These are phyloP conservation scores for Acanthococcus lagerstroemiae DNA, from an alignment of 2,888 invertebrate species.

Conservation along the genomic window DNA sequence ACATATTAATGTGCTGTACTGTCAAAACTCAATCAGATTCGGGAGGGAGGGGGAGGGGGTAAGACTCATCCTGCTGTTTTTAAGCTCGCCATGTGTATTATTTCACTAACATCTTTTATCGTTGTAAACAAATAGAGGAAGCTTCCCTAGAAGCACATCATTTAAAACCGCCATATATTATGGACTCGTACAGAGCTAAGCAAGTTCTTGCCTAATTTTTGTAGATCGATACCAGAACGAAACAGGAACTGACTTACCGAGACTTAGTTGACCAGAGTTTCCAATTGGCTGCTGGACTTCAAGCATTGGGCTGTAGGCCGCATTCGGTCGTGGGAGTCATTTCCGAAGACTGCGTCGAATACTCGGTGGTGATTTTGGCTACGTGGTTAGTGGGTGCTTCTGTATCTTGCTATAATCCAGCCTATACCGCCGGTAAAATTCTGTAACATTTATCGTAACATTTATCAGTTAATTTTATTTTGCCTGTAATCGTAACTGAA, in stretches of 20 bases:
- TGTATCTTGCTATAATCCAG: conserved; percentile 62
- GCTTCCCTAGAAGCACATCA: too few relatives aligned
- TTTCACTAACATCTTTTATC: too few relatives aligned
- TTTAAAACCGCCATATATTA: too few relatives aligned
- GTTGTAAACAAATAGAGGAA: too few relatives aligned
- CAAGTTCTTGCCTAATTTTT: conserved; percentile 29
- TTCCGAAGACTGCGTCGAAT: conserved; percentile 67
- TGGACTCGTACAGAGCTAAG: not conserved
- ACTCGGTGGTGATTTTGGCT: conserved; percentile 54
- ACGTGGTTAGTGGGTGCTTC: conserved; percentile 56
- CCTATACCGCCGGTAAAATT: conserved; percentile 52
- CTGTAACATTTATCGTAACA: too few relatives aligned
- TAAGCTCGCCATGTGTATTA: too few relatives aligned
- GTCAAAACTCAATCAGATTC: too few relatives aligned
- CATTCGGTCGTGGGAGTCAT: conserved; percentile 38
- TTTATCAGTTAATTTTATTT: too few relatives aligned
- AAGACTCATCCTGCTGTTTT: too few relatives aligned
- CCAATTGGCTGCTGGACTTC: not conserved
- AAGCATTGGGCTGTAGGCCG: conserved; percentile 4
- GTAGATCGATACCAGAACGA: conserved; percentile 54
- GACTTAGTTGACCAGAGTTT: conserved; percentile 45
- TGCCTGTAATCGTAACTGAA: too few relatives aligned
- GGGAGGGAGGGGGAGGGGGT: too few relatives aligned
- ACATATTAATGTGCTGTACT: too few relatives aligned
- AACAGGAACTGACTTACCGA: conserved; percentile 47